Percentiles rank a stretch among this genome's conserved stretches.
Evolutionary conservation across 2,113 vertebrate genomes (phyloP).

Genomic region (Emberiza fucata): DNA sequence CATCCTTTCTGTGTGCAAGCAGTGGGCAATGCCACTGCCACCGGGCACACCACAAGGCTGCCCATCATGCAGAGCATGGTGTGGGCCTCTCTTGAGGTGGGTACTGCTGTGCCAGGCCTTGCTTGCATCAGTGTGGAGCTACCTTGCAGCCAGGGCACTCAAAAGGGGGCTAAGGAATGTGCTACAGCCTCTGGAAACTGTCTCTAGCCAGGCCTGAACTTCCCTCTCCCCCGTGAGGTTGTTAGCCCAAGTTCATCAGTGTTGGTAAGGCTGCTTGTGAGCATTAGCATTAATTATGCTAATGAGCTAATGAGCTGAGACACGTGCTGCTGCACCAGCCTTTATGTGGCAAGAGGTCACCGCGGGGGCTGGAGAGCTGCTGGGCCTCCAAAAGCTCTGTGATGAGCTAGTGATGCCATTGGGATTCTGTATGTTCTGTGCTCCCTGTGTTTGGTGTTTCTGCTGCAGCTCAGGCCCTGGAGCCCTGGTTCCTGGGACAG

Average conservation of each 20-base stretch:
- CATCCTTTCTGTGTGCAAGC: not conserved
- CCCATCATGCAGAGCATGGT: not conserved
- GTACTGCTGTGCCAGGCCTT: not conserved
- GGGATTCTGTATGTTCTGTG: not conserved
- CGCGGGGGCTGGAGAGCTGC: not conserved
- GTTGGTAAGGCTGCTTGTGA: not conserved
- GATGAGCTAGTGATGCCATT: fast-evolving
- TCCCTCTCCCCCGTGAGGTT: not conserved
- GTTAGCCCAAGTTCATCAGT: not conserved
- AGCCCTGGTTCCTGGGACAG: not conserved
- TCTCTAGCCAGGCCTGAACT: not conserved
- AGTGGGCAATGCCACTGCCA: not conserved
- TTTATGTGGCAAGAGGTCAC: fast-evolving
- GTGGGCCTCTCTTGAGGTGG: not conserved
- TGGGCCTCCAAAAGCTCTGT: not conserved
- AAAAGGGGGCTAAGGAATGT: not conserved
- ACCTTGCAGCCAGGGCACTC: not conserved
- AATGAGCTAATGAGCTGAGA: not conserved
- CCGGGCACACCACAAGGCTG: fast-evolving
- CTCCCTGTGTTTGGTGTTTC: not conserved
- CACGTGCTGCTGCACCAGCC: not conserved
- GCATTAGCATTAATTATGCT: not conserved
- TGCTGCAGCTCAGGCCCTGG: not conserved
- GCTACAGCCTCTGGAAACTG: not conserved
- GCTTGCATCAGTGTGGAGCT: not conserved